A percentile compares a stretch with the other conserved stretches of the same genome.
Evolutionary conservation across 2,797 vertebrate genomes (phyloP).

Genomic region (Acanthurus tractus): DNA sequence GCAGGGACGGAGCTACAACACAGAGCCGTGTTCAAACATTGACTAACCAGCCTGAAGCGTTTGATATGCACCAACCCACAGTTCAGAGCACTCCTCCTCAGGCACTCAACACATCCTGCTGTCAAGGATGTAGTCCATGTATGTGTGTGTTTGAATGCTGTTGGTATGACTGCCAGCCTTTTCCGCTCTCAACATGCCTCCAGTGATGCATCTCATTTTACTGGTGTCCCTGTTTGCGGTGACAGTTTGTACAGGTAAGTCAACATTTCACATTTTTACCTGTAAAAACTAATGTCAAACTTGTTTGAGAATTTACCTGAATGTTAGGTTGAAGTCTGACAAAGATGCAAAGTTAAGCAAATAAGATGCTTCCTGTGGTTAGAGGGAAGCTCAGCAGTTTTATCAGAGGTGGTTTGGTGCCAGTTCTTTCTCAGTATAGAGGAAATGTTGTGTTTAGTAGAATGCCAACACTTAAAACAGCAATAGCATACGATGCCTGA

Average conservation of each 20-base stretch:
- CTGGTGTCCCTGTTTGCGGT: constrained; percentile 54
- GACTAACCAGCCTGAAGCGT: constrained; percentile 37
- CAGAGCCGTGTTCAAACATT: constrained; percentile 68
- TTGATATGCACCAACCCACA: constrained; percentile 24
- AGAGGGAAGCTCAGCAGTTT: neutral
- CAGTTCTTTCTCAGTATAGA: neutral
- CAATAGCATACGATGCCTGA: neutral
- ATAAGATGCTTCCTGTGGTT: constrained; percentile 17
- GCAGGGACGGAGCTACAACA: constrained; percentile 27
- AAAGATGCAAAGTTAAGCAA: constrained; percentile 65
- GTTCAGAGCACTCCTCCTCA: constrained; percentile 56
- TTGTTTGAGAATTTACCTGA: constrained; percentile 3
- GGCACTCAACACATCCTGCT: constrained; percentile 74
- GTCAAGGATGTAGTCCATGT: constrained; percentile 72
- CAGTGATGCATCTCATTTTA: constrained; percentile 54
- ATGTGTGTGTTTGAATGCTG: constrained; percentile 17
- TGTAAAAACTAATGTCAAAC: neutral
- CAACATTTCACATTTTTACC: constrained; percentile 16
- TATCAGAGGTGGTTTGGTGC: neutral
- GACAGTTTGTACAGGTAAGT: constrained; percentile 56
- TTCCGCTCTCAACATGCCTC: constrained; percentile 68
- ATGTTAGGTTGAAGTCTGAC: neutral
- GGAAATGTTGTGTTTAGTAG: neutral
- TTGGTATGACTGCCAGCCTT: constrained; percentile 28
- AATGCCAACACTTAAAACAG: neutral